Evolutionary conservation across 2,113 vertebrate genomes (phyloP), one percentile per base, ranked within the genome.

Genomic region (Chaetodon trifascialis): DNA sequence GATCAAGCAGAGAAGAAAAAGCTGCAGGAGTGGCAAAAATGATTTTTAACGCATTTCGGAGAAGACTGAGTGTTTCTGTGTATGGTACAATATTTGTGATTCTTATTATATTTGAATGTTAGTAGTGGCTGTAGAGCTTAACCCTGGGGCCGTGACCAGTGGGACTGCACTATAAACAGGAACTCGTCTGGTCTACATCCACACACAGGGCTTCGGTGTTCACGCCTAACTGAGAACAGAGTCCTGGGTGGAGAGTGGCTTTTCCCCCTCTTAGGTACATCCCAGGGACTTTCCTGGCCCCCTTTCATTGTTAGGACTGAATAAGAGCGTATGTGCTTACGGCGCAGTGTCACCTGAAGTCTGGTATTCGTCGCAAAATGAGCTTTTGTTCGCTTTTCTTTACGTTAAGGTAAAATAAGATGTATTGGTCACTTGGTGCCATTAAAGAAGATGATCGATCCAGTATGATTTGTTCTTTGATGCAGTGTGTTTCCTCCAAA

Each of bases 81-180:
- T 86, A 87, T 49, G 82, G 84, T 89, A 87, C 73, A 65, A 82
- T 85, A 86, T 82, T 85, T 90, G 90, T 90, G 82, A 89, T 91
- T 90, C 69, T 90, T 92, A 80, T 70, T 85, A 80, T 87, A 85
- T 91, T 86, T 92, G 91, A 93, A 93, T 93, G 90, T 92, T 83
- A 84, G 82, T 84, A 86, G 79, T 86, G 86, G 90, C 68, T 84
- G 77, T 88, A 79, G 79, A 82, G 82, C 78, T 86, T 82, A 86
- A 85, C 76, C 76, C 74, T 66, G 73, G 84, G 74, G 81, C 66
- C 81, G 62, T 74, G 67, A 80, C 85, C 81, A 46, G 81, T 69
- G 82, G 70, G 83, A 85, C 72, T 87, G 74, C 77, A 83, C 76
- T 84, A 83, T 84, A 76, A 88, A 84, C 85, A 80, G 65, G 73